These are phyloP conservation scores for Hydroisotoma schaefferi DNA, from an alignment of 2,888 invertebrate species.

Conservation along the genomic window DNA sequence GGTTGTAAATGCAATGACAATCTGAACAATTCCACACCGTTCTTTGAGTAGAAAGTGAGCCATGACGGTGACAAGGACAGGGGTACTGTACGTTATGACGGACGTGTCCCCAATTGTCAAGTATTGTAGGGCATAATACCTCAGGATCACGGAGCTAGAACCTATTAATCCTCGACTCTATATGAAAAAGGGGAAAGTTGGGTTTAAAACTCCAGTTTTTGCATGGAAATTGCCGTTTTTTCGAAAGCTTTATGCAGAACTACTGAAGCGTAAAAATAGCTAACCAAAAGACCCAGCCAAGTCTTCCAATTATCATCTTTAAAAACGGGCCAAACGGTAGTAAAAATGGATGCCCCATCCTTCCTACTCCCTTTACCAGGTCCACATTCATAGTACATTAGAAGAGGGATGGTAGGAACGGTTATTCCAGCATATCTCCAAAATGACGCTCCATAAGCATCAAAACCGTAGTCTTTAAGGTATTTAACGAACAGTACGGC, in stretches of 20 bases:
- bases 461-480: constrained; percentile 32
- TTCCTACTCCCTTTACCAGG: constrained; percentile 11
- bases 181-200: neutral
- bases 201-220: no score
- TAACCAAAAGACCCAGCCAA: constrained; percentile 40
- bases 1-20: constrained; percentile 40
- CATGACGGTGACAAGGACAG: constrained; percentile 43
- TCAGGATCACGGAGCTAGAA: constrained; percentile 39
- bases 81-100: constrained; percentile 44
- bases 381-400: constrained; percentile 37
- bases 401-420: constrained; percentile 36
- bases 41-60: constrained; percentile 47
- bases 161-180: constrained; percentile 46
- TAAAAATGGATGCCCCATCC: constrained; percentile 25
- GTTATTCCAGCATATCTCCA: constrained; percentile 42
- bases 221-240: no score
- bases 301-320: constrained; percentile 39
- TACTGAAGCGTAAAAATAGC: no score
- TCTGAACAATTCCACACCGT: constrained; percentile 41
- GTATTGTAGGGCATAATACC: constrained; percentile 45
- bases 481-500: constrained; percentile 39
- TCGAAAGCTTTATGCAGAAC: no score
- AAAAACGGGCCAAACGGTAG: constrained; percentile 35
- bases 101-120: constrained; percentile 45
- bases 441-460: constrained; percentile 36